phyloP scores from a whole-genome alignment of 2,113 vertebrate species.

The Xerus inauris region DNA sequence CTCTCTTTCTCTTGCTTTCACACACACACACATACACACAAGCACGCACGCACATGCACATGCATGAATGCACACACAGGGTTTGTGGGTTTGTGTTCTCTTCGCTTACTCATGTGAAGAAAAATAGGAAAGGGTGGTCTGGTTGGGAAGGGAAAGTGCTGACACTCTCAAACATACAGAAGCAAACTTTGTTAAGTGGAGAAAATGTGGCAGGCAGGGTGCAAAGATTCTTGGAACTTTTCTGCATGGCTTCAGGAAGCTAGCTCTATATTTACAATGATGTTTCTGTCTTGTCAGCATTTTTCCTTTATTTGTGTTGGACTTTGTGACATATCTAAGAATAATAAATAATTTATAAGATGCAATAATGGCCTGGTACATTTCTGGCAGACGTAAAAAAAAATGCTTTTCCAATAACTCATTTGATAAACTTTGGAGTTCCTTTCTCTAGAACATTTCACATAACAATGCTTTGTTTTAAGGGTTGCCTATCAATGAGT shows the following conservation, averaged over 20 bases:
- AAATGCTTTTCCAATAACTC: constrained; percentile 78
- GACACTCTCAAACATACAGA: not conserved
- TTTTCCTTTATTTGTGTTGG: constrained; percentile 76
- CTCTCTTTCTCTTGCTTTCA: no score
- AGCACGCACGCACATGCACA: not conserved
- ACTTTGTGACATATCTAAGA: constrained; percentile 79
- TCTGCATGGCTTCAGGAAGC: constrained; percentile 38
- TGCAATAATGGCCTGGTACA: constrained; percentile 75
- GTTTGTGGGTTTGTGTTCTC: not conserved
- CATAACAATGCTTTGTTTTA: constrained; percentile 82
- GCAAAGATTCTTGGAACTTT: constrained; percentile 15
- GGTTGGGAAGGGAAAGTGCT: constrained; percentile 38
- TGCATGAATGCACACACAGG: not conserved
- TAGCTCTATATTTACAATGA: constrained; percentile 48
- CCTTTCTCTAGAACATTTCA: constrained; percentile 75
- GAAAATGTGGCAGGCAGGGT: not conserved
- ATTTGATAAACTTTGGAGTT: constrained; percentile 79
- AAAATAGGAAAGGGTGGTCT: constrained; percentile 17
- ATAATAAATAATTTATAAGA: constrained; percentile 84
- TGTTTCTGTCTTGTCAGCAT: constrained; percentile 79
- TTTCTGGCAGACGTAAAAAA: constrained; percentile 77
- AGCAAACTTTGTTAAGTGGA: not conserved
- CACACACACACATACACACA: not conserved
- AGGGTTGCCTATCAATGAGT: constrained; percentile 75
- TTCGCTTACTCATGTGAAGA: not conserved